Evolutionary conservation across 2,888 invertebrate species (phyloP).

Genomic region (Amaurobius ferox): DNA sequence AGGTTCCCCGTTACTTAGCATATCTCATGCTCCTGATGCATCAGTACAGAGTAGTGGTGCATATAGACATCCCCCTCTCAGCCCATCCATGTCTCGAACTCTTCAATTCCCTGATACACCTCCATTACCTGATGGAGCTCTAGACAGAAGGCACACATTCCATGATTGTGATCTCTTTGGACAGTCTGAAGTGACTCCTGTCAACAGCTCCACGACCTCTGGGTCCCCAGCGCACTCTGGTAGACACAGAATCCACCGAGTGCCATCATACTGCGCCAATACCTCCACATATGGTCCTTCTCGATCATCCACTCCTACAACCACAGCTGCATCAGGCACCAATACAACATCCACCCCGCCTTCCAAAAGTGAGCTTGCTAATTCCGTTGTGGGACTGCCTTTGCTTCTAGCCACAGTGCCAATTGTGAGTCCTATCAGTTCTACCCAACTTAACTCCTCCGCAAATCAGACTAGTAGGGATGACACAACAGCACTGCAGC

Average conservation of each 20-base stretch:
- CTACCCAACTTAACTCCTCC: constrained; percentile 20
- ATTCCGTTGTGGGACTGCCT: constrained; percentile 69
- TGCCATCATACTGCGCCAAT: constrained; percentile 68
- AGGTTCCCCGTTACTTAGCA: constrained; percentile 60
- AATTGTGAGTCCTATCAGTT: constrained; percentile 62
- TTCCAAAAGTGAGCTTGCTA: constrained; percentile 66
- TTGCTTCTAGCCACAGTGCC: constrained; percentile 70
- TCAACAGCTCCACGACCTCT: constrained; percentile 56
- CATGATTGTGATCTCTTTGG: constrained; percentile 56
- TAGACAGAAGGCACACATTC: constrained; percentile 66
- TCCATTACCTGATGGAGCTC: constrained; percentile 50
- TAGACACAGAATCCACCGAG: constrained; percentile 63
- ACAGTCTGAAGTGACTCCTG: constrained; percentile 49
- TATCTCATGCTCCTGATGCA: constrained; percentile 52
- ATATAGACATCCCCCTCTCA: constrained; percentile 40
- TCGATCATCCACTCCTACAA: constrained; percentile 33
- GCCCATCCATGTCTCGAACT: constrained; percentile 50
- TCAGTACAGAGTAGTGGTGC: constrained; percentile 18
- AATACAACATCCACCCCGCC: constrained; percentile 41
- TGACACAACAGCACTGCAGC: constrained; percentile 62
- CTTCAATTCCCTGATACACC: constrained; percentile 43
- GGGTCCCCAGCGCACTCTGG: constrained; percentile 59
- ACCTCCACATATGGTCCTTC: constrained; percentile 57
- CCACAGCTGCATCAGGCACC: constrained; percentile 3
- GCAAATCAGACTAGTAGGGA: constrained; percentile 23